A percentile compares a stretch with the other conserved stretches of the same genome.
Evolutionary conservation across 2,113 vertebrate genomes (phyloP).

Genomic region (Ictalurus furcatus): DNA sequence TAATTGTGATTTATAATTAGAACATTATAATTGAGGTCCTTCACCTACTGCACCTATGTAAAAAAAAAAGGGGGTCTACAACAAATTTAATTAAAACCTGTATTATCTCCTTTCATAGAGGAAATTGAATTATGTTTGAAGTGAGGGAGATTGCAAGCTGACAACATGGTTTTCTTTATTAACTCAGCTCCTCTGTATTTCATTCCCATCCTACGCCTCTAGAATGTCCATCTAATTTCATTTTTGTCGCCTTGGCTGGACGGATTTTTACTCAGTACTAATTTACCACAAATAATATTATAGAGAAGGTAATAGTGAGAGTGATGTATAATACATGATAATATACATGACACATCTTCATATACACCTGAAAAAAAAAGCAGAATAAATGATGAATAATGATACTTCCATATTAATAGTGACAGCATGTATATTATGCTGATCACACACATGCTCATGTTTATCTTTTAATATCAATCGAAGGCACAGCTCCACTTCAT

Average conservation of each 20-base stretch:
- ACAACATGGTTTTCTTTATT: slow-evolving; percentile 71
- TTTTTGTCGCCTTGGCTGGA: slow-evolving; percentile 39
- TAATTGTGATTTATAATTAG: slow-evolving; percentile 73
- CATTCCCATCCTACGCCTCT: slow-evolving; percentile 57
- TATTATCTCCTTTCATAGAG: slow-evolving; percentile 73
- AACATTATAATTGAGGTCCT: slow-evolving; percentile 76
- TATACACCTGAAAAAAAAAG: not conserved
- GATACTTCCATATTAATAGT: not conserved
- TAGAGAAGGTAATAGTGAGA: slow-evolving; percentile 42
- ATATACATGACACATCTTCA: not conserved
- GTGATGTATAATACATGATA: not conserved
- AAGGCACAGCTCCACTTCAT: slow-evolving; percentile 6
- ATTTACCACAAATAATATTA: slow-evolving; percentile 55
- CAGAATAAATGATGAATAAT: not conserved
- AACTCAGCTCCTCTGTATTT: slow-evolving; percentile 61
- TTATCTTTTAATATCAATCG: not conserved
- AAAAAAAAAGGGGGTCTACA: slow-evolving; percentile 62
- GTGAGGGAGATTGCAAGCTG: slow-evolving; percentile 70
- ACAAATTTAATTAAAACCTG: slow-evolving; percentile 77
- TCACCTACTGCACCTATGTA: slow-evolving; percentile 72
- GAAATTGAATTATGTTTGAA: slow-evolving; percentile 78
- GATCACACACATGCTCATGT: not conserved
- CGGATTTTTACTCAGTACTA: slow-evolving; percentile 33
- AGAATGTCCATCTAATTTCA: slow-evolving; percentile 56
- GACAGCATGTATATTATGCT: not conserved